phyloP scores from a whole-genome alignment of 2,113 vertebrate species.

The Polypterus bichir region DNA sequence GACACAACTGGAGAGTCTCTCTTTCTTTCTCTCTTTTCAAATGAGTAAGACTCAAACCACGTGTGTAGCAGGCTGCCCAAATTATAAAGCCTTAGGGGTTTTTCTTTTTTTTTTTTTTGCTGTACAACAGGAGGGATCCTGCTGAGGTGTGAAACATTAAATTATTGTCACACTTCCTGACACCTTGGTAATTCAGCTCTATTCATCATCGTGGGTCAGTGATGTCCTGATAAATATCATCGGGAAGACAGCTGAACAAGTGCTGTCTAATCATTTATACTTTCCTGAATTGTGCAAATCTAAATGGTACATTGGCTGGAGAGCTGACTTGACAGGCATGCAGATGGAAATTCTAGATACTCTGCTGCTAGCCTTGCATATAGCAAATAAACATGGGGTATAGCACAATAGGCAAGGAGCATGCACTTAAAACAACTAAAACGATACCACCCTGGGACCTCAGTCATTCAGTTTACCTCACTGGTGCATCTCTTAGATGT shows the following conservation, averaged over 20 bases:
- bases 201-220: conserved; percentile 46
- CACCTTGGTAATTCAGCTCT: conserved; percentile 39
- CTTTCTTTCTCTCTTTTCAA: conserved; percentile 2
- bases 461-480: too few relatives aligned
- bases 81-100: conserved; percentile 32
- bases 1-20: conserved; percentile 18
- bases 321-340: too few relatives aligned
- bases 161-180: conserved; percentile 22
- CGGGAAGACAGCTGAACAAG: conserved; percentile 26
- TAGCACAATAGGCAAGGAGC: too few relatives aligned
- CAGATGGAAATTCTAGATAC: too few relatives aligned
- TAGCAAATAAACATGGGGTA: too few relatives aligned
- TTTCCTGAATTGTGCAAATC: too few relatives aligned
- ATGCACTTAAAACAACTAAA: too few relatives aligned
- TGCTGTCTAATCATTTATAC: conserved; percentile 5
- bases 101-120: conserved; percentile 9
- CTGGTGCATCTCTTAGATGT: too few relatives aligned
- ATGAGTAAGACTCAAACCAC: conserved; percentile 33
- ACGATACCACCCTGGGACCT: too few relatives aligned
- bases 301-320: too few relatives aligned
- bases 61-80: conserved; percentile 25
- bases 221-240: conserved; percentile 45
- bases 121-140: conserved; percentile 24
- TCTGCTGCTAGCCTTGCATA: too few relatives aligned
- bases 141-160: conserved; percentile 23